Evolutionary conservation across 2,888 invertebrate species (phyloP).

Genomic region (Hetaerina titia): DNA sequence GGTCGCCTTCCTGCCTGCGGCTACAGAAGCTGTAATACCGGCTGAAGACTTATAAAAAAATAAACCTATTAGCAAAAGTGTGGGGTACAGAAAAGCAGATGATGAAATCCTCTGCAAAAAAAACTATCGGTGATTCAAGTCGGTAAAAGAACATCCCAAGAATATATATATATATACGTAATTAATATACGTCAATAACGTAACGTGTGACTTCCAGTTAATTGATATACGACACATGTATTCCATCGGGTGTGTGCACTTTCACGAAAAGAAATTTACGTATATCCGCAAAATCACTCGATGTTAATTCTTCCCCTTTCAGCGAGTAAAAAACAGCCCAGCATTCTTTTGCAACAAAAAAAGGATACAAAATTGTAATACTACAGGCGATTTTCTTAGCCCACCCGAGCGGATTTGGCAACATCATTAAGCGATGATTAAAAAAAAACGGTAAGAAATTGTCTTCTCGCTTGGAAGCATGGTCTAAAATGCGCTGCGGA

Average conservation of each 20-base stretch:
- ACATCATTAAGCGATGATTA: not conserved
- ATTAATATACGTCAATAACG: no score
- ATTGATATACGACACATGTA: not conserved
- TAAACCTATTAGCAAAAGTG: not conserved
- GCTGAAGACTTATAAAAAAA: not conserved
- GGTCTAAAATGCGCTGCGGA: not conserved
- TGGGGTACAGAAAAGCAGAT: not conserved
- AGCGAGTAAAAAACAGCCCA: not conserved
- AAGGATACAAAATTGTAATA: not conserved
- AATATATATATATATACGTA: no score
- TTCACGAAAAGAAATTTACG: not conserved
- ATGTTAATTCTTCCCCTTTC: not conserved
- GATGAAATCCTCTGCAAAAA: not conserved
- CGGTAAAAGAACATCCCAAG: not conserved
- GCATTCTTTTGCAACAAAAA: not conserved
- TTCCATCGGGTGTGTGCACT: not conserved
- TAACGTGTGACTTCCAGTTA: no score
- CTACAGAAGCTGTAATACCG: not conserved
- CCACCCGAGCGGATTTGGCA: not conserved
- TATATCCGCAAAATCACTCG: not conserved
- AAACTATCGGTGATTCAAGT: not conserved
- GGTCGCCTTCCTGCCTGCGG: slow-evolving; percentile 16
- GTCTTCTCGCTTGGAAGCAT: not conserved
- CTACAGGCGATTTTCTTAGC: not conserved
- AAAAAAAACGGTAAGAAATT: not conserved